phyloP scores from a whole-genome alignment of 2,113 vertebrate species.

The Sapajus apella region DNA sequence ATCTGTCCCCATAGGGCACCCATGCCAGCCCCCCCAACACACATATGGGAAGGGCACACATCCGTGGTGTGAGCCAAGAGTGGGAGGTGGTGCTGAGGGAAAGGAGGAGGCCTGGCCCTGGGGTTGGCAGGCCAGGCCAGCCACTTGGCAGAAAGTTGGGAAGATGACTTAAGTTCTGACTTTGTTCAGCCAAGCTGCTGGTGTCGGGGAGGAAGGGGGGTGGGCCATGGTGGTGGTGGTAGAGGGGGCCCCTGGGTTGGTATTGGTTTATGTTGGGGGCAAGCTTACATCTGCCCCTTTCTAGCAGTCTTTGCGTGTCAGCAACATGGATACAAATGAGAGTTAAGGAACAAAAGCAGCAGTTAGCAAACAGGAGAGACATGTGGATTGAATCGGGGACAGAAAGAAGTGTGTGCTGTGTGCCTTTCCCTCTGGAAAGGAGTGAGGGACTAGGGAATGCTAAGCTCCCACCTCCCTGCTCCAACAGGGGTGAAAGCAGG shows the following conservation, averaged over 20 bases:
- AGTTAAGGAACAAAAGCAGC: constrained; percentile 71
- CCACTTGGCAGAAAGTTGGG: constrained; percentile 74
- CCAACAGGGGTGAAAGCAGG: not conserved
- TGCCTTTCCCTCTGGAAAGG: not conserved
- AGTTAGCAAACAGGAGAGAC: constrained; percentile 57
- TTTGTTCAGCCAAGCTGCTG: constrained; percentile 47
- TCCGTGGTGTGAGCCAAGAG: not conserved
- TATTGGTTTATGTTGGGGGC: not conserved
- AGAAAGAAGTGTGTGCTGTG: constrained; percentile 1
- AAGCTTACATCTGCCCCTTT: not conserved
- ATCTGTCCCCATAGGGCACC: not conserved
- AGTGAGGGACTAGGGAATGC: not conserved
- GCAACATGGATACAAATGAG: not conserved
- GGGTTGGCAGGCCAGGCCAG: constrained; percentile 44
- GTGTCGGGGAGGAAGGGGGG: not conserved
- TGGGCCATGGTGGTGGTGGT: no score
- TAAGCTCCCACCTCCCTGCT: not conserved
- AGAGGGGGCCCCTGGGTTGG: not conserved
- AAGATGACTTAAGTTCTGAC: constrained; percentile 74
- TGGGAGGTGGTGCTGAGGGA: not conserved
- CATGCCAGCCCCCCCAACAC: not conserved
- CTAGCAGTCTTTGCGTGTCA: not conserved
- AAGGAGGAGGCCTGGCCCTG: constrained; percentile 31
- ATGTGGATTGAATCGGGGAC: constrained; percentile 53
- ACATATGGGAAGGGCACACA: not conserved